Conservation (phyloP, 2,113 vertebrate species). For the Panthera leo region DNA sequence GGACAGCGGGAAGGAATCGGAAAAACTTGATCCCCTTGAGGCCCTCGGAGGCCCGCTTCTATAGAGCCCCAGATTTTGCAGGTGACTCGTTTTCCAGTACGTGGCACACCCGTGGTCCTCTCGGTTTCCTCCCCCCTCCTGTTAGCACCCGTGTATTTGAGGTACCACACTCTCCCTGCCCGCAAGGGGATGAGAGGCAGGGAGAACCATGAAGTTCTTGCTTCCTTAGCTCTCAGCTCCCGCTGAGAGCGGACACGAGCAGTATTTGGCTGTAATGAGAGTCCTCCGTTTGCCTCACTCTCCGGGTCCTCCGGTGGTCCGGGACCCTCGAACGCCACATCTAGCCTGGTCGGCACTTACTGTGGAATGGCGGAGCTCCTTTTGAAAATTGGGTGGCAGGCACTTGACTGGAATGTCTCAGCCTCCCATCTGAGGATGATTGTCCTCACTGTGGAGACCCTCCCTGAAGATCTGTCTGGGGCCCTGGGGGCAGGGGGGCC, state of each 20-base stretch:
- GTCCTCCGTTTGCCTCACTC: rapidly evolving
- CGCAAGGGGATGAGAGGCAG: neutral
- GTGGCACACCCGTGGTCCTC: neutral
- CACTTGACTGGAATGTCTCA: neutral
- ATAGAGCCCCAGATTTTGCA: neutral
- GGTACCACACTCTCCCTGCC: neutral
- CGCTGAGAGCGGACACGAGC: neutral
- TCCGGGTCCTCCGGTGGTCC: rapidly evolving
- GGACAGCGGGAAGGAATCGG: neutral
- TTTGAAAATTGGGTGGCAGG: neutral
- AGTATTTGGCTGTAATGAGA: neutral
- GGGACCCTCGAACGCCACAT: rapidly evolving
- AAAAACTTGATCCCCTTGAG: slow-evolving; percentile 6
- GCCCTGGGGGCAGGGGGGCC: neutral
- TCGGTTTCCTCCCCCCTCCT: neutral
- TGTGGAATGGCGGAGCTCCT: neutral
- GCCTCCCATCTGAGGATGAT: neutral
- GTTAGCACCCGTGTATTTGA: neutral
- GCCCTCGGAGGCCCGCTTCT: neutral
- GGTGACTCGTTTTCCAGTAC: neutral
- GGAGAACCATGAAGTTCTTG: neutral
- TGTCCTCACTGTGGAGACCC: neutral
- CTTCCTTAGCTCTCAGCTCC: neutral
- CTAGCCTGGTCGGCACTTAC: neutral
- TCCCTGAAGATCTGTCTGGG: neutral